phyloP scores from a whole-genome alignment of 2,888 invertebrate species.

The Bugula neritina region DNA sequence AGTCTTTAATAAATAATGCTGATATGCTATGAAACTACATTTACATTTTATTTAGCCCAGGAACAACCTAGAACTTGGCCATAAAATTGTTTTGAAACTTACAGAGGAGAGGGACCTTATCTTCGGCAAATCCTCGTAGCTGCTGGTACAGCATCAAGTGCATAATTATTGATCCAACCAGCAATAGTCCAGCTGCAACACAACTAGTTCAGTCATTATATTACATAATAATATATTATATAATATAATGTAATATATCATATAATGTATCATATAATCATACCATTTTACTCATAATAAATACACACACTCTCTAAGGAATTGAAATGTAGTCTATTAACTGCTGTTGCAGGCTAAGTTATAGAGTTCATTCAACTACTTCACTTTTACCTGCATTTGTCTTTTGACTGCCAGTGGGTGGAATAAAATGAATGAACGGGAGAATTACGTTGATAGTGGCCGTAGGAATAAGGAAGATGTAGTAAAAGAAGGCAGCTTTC shows the following conservation, averaged over 20 bases:
- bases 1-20: too few relatives aligned
- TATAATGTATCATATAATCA: neutral
- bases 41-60: too few relatives aligned
- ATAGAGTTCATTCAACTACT: too few relatives aligned
- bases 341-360: too few relatives aligned
- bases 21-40: too few relatives aligned
- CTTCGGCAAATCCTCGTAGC: constrained; percentile 1
- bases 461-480: neutral
- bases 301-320: too few relatives aligned
- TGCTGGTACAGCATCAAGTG: constrained; percentile 15
- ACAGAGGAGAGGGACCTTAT: neutral
- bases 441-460: neutral
- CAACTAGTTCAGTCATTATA: neutral
- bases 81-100: too few relatives aligned
- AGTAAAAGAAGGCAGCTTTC: neutral
- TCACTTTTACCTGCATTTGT: constrained; percentile 19
- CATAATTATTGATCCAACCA: neutral
- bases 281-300: too few relatives aligned
- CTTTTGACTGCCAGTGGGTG: constrained; percentile 1
- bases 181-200: constrained; percentile 5
- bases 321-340: too few relatives aligned
- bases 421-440: constrained; percentile 1
- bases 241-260: neutral
- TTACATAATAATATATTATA: neutral
- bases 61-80: too few relatives aligned